Percentiles rank a stretch among this genome's conserved stretches.
Conservation (phyloP, 2,888 invertebrate genomes). For the Dynastes maya region DNA sequence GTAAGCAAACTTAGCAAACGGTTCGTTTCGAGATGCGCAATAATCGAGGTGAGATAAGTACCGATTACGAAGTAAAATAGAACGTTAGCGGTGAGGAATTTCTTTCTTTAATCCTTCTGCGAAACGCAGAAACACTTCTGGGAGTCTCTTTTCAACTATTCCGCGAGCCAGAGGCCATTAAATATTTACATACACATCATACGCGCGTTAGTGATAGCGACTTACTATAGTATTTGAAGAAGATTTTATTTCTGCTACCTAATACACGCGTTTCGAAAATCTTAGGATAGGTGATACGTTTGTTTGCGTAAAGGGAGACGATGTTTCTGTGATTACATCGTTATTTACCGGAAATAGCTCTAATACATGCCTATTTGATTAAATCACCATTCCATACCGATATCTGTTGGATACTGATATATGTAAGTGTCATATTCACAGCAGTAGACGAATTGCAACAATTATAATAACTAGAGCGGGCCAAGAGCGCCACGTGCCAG, state of each 20-base stretch:
- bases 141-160: slow-evolving; percentile 4
- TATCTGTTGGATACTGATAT: no score
- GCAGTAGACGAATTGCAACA: no score
- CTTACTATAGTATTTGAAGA: background rate
- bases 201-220: background rate
- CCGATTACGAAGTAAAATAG: slow-evolving; percentile 13
- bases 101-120: slow-evolving; percentile 29
- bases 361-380: no score
- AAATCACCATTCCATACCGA: no score
- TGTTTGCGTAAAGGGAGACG: background rate
- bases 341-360: background rate
- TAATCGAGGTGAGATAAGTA: slow-evolving; percentile 15
- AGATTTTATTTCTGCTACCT: slow-evolving; percentile 8
- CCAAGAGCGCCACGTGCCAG: no score
- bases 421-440: no score
- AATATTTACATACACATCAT: background rate
- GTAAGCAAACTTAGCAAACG: slow-evolving; percentile 6
- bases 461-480: no score
- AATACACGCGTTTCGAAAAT: background rate
- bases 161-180: background rate
- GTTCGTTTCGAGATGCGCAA: background rate
- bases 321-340: background rate
- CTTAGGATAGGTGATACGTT: background rate
- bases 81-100: slow-evolving; percentile 24
- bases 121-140: slow-evolving; percentile 25